Evolutionary conservation across 1,140 invertebrate species (phyloP), one percentile per base, ranked within the genome.

Genomic region (Pissodes strobi): DNA sequence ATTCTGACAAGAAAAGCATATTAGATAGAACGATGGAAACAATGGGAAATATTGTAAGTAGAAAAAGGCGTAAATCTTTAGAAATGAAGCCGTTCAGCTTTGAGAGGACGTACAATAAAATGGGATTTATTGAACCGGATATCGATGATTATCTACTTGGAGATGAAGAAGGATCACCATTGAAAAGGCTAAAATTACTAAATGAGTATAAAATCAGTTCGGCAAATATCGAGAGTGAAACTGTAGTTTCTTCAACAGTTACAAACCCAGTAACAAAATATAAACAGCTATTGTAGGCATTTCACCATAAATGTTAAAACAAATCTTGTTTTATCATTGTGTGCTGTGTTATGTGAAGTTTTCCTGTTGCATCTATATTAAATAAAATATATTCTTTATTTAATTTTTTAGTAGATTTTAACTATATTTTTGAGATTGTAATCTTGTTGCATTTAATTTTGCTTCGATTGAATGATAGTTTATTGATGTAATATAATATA

Each of bases 111-210:
- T 53, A 57, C 13, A 70, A 69, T 13, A 69, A 70, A 22, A 70
- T 65, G 10, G 70, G 65, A 10, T 77, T 76, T 61, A 71, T 74
- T 39, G 75, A 77, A 46, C 75, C 75, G 15, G 75, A 77, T 51
- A 72, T 77, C 12, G 73, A 74, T 57, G 71, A 73, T 46, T 70
- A 67, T 27, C 25, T 39, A 15, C 59, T 61, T 12, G 67, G 55
- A 22, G 66, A 68, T 27, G n/a, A n/a, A n/a, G 68, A 70, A 8
- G 67, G 67, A 17, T 67, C 69, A 25, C 70, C 70, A 27, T 39
- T 56, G 8, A 75, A 75, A 58, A 64, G 51, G 55, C 64, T 18
- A 15, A 66, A 25, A 53, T 64, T 21, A 22, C 22, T 55, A 15
- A 55, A 67, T 30, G 45, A 34, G 13, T 61, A 51, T 12, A 23